Conservation (phyloP, 2,113 vertebrate species). For the Macrotis lagotis region DNA sequence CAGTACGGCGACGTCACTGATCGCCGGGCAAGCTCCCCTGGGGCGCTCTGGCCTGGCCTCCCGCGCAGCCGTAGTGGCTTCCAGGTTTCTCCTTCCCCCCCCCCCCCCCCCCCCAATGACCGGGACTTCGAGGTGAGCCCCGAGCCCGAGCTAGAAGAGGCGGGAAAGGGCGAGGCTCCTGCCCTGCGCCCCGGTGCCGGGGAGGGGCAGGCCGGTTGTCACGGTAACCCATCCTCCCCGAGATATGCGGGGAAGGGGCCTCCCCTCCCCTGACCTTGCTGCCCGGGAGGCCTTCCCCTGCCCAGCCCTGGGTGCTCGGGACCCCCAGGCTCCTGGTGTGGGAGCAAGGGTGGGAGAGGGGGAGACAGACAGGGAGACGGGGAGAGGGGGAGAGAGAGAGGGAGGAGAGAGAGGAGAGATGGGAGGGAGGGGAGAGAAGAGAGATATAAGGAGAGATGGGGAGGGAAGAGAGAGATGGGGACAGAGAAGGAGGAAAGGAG, state of each 20-base stretch:
- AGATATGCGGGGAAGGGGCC: neutral
- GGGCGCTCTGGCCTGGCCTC: slow-evolving; percentile 57
- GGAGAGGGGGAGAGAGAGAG: no score
- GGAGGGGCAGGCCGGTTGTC: neutral
- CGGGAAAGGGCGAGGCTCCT: neutral
- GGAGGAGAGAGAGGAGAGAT: no score
- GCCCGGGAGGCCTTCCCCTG: neutral
- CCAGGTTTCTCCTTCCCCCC: neutral
- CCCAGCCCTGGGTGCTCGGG: no score
- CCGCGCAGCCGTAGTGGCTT: neutral
- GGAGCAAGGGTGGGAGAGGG: fast-evolving
- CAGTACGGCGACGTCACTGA: neutral
- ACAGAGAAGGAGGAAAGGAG: no score
- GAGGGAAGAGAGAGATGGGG: no score
- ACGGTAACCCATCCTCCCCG: neutral
- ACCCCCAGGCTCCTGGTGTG: neutral
- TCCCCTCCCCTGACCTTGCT: neutral
- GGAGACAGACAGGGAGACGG: no score
- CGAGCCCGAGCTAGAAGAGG: neutral
- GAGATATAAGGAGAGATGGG: no score
- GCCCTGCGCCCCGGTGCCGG: neutral
- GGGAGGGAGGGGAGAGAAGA: no score
- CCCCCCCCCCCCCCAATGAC: no score
- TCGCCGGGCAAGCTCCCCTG: neutral
- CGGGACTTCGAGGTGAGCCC: neutral